Base-by-base conservation (phyloP, 2,888 invertebrate genomes). In the Acrobasis consociella region DNA sequence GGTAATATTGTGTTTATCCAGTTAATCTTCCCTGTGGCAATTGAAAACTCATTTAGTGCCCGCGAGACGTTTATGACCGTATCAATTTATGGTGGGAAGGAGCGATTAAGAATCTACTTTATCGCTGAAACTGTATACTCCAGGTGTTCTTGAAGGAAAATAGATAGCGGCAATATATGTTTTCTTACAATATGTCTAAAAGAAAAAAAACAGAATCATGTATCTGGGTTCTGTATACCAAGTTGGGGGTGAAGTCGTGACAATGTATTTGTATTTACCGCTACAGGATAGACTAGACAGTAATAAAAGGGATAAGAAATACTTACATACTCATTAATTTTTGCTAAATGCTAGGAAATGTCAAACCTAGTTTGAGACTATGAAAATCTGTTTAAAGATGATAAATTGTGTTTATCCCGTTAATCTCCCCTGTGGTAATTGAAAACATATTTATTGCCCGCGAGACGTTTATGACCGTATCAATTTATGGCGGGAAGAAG, bases 11-110 rank as follows among this genome's bases (percentile, higher is more conserved):
- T 69, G 76, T 72, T 77, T 80, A 82, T 81, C 78, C 22, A 69
- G 74, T 74, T 85, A 85, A 87, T 87, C 82, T 72, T 59, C 49
- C 49, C 49, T 72, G 66, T 64, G 72, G 73, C 74, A 74, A 80
- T 79, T 75, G 81, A 82, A 82, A 85, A 80, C 80, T 75, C 83
- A 83, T 85, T 86, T 77, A 81, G 78, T 75, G 76, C 72, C 77
- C 71, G 69, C 72, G 74, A 77, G 81, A 79, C 79, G 69, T 82
- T 85, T 80, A 86, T 77, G 80, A 79, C 69, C 65, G 71, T 68
- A 73, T 76, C 71, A 77, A 85, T 83, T 83, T 81, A 82, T 79
- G 69, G 69, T 68, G 59, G 68, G 62, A 56, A 69, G 67, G 70
- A 69, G 74, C 76, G 75, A 74, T 72, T 67, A 72, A 69, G 65